Base-by-base conservation (phyloP, 1,140 invertebrate genomes). In the Macrostomum lignano region DNA sequence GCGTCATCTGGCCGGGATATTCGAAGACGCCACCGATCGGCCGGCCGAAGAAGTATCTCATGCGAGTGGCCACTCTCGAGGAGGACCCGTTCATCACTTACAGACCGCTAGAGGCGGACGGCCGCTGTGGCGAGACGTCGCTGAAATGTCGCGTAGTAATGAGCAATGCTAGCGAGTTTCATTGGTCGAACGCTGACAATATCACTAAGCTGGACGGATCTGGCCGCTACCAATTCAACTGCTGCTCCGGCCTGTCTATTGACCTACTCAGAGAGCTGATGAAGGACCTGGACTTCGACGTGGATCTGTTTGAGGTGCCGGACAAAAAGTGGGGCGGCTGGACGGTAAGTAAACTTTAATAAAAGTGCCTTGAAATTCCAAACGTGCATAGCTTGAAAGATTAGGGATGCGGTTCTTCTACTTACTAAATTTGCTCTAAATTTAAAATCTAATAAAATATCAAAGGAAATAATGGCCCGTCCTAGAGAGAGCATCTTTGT, bases 1-100 rank as follows among this genome's bases (percentile, higher is more conserved):
- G 94, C 50, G 91, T 96, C 33, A 77, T 86, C 3, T 96, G 88
- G 88, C 88, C 86, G 1, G 86, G 82, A 6, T 75, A 78, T 40
- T 69, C 71, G 37, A 76, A 86, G 45, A 79, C 75, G 14, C 84
- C 86, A 7, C 86, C 86, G 0, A 73, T 82, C 52, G 84, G 84
- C 17, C 78, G 82, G 4, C 84, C 86, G 1, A 82, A 88, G 49
- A 88, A 84, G 55, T 91, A 86, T 57, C 73, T 86, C 57, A 65
- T 96, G 45, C 74, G 74, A 53, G 82, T 94, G 31, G 78, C 79
- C 15, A 94, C 91, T 48, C 60, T 94, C 31, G 75, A 91, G 51
- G 84, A 94, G 55, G 70, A 76, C 15, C 84, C 86, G 4, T 96
- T 91, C 56, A 81, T 96, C 38, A 46, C 44, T 10, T 51, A 50